Conservation (phyloP, 2,113 vertebrate genomes). For the Engystomops pustulosus region DNA sequence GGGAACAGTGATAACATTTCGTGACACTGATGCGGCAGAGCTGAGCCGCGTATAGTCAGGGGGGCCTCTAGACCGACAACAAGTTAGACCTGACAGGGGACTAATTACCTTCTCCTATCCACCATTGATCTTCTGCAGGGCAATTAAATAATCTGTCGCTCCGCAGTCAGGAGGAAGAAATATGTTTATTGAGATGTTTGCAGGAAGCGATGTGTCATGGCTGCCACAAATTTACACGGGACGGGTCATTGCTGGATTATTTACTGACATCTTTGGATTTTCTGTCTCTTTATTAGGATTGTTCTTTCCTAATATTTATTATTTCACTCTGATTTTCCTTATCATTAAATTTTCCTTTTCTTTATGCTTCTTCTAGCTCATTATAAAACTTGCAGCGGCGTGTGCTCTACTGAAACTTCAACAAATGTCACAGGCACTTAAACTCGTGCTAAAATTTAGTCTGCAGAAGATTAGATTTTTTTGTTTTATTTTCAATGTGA, state of each 20-base stretch:
- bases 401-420: background rate
- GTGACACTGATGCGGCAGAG: background rate
- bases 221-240: background rate
- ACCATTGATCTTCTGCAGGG: conserved; percentile 37
- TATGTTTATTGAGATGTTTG: conserved; percentile 58
- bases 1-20: conserved; percentile 35
- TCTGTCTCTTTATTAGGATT: conserved; percentile 1
- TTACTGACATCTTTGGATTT: background rate
- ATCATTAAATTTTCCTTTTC: conserved; percentile 16
- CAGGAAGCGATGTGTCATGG: conserved; percentile 5
- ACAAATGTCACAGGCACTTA: conserved; percentile 31
- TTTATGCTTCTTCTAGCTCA: background rate
- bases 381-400: background rate
- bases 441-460: background rate
- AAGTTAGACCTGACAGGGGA: conserved; percentile 34
- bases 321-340: background rate
- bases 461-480: conserved; percentile 5
- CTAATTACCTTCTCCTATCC: conserved; percentile 56
- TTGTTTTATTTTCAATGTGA: conserved; percentile 5
- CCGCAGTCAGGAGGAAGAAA: conserved; percentile 34
- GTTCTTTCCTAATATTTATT: conserved; percentile 8
- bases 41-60: background rate
- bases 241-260: background rate
- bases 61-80: conserved; percentile 5
- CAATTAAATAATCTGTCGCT: conserved; percentile 58